Base-by-base conservation (phyloP, 2,113 vertebrate genomes). In the Chaenocephalus aceratus region DNA sequence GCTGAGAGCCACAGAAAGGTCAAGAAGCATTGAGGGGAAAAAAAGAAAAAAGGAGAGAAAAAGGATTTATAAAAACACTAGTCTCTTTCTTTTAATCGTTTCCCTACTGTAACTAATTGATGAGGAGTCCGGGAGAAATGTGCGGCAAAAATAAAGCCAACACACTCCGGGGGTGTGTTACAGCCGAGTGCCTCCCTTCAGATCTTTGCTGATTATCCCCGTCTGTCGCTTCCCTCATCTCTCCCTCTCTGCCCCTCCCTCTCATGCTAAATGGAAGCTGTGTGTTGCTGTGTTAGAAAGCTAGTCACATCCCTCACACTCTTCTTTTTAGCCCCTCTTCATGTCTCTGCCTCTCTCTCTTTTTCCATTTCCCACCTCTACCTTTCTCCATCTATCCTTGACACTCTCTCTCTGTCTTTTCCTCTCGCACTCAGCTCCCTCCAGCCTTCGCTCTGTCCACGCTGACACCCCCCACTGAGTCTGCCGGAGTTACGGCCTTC, bases 241-340 rank as follows among this genome's bases (percentile, higher is more conserved):
- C 82, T 56, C 72, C 57, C 66, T 66, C 86, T 74, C 80, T 63
- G 70, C 84, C 83, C 77, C 87, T 85, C 71, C 77, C 84, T 86
- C 78, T 75, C 84, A 67, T 45, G 78, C 92, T 94, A 93, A 94
- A 94, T 93, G 83, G 91, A 68, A 88, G 92, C 93, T 91, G 93
- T 94, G 93, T 93, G 90, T 80, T 57, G 75, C 79, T 26, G 81
- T 13, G 86, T 94, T 94, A 87, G 89, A 89, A 94, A 94, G 89
- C 93, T n/a, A 89, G 92, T 94, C 93, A 94, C 93, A 94, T 94
- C 91, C 84, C 77, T 76, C 88, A 78, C 86, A 61, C 88, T 86
- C 85, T 82, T 86, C 88, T 87, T 91, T 89, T 88, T 84, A 87
- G 85, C 65, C 75, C 54, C 77, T 83, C 88, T 88, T 54, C 54